Evolutionary conservation across 2,888 invertebrate species (phyloP).

Genomic region (Rhorus exstirpatorius): DNA sequence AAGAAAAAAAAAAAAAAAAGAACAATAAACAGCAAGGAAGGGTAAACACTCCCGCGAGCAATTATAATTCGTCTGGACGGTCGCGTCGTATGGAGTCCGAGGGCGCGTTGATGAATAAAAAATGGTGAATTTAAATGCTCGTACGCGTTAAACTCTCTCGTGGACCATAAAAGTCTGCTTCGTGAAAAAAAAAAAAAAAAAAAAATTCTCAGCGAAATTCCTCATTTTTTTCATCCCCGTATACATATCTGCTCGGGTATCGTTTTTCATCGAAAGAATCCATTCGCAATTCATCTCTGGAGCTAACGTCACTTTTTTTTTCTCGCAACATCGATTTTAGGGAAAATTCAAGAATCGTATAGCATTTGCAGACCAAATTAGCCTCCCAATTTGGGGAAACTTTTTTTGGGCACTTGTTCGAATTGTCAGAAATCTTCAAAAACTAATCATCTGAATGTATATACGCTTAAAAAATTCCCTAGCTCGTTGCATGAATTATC

Average conservation of each 20-base stretch:
- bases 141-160: not conserved
- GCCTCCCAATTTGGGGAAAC: no score
- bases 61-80: constrained; percentile 55
- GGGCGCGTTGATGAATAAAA: constrained; percentile 57
- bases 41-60: constrained; percentile 51
- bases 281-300: no score
- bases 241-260: no score
- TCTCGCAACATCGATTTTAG: not conserved
- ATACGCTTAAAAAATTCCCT: no score
- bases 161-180: not conserved
- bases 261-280: no score
- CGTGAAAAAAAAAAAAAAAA: not conserved
- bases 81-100: constrained; percentile 1
- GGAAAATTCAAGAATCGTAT: no score
- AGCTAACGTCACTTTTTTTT: not conserved
- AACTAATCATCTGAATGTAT: no score
- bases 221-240: not conserved
- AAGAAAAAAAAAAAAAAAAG: constrained; percentile 2
- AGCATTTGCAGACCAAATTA: no score
- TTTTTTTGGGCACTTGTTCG: no score
- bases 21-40: constrained; percentile 13
- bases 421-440: no score
- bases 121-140: constrained; percentile 44
- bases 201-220: not conserved
- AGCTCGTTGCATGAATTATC: no score